Conservation (phyloP, 2,113 vertebrate species). For the Grammomys surdaster region DNA sequence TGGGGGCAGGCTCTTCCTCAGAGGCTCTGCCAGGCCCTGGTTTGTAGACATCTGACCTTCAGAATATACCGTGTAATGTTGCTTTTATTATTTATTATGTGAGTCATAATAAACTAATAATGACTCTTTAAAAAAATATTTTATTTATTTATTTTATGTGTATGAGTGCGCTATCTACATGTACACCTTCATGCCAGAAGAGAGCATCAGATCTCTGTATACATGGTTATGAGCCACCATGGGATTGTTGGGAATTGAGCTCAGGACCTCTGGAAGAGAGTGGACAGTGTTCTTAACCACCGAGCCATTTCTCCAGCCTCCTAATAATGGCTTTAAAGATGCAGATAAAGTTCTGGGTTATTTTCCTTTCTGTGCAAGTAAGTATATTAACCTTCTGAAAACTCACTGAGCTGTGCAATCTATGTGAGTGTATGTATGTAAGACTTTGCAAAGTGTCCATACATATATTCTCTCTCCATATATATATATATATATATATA, state of each 20-base stretch:
- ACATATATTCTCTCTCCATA: neutral
- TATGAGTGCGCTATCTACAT: too few species aligned
- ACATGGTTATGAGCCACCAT: too few species aligned
- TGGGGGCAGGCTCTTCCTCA: accelerated
- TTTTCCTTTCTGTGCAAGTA: neutral
- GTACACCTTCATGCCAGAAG: too few species aligned
- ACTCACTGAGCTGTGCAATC: neutral
- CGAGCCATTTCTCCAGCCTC: too few species aligned
- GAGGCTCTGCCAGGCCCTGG: neutral
- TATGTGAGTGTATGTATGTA: too few species aligned
- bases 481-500: neutral
- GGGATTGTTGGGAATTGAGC: too few species aligned
- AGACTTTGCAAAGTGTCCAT: neutral
- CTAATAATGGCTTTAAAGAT: neutral
- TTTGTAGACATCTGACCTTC: neutral
- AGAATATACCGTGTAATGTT: neutral
- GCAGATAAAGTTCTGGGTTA: neutral
- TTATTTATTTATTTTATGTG: too few species aligned
- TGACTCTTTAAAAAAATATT: too few species aligned
- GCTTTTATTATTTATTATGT: neutral
- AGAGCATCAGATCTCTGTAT: too few species aligned
- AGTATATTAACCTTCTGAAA: neutral
- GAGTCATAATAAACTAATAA: neutral
- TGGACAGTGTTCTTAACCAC: too few species aligned
- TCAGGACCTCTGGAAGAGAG: too few species aligned